A percentile compares a stretch with the other conserved stretches of the same genome.
These are phyloP conservation scores for Linyphia triangularis DNA, from an alignment of 2,888 invertebrate species.

Conservation along the genomic window DNA sequence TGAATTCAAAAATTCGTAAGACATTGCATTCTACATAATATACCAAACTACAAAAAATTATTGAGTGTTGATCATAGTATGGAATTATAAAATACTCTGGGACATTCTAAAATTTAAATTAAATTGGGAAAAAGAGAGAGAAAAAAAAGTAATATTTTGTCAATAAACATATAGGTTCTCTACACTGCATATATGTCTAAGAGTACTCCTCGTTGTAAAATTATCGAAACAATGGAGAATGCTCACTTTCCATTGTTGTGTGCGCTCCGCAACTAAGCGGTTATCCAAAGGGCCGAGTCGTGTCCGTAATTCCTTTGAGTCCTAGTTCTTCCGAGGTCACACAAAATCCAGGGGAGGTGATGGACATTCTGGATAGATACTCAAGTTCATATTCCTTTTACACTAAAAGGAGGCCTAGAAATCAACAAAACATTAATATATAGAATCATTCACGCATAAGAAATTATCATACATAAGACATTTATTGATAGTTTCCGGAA, in stretches of 20 bases:
- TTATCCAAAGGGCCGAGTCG: constrained; percentile 21
- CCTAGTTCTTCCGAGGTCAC: constrained; percentile 7
- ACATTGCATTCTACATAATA: too few relatives aligned
- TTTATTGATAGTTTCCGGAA: too few relatives aligned
- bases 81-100: too few relatives aligned
- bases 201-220: not conserved
- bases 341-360: constrained; percentile 49
- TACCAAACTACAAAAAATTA: too few relatives aligned
- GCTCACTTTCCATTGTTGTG: constrained; percentile 54
- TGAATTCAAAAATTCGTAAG: too few relatives aligned
- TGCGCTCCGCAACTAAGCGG: constrained; percentile 7
- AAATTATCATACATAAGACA: too few relatives aligned
- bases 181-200: too few relatives aligned
- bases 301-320: not conserved
- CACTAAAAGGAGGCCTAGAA: constrained; percentile 17
- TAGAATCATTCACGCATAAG: too few relatives aligned
- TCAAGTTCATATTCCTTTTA: constrained; percentile 56
- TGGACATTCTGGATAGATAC: constrained; percentile 55
- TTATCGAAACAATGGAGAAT: not conserved
- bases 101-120: too few relatives aligned
- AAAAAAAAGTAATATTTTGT: not conserved
- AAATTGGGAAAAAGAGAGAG: not conserved
- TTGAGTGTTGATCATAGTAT: too few relatives aligned
- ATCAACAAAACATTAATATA: too few relatives aligned
- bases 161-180: too few relatives aligned